Evolutionary conservation across 2,797 vertebrate genomes (phyloP).

Genomic region (Picus viridis): DNA sequence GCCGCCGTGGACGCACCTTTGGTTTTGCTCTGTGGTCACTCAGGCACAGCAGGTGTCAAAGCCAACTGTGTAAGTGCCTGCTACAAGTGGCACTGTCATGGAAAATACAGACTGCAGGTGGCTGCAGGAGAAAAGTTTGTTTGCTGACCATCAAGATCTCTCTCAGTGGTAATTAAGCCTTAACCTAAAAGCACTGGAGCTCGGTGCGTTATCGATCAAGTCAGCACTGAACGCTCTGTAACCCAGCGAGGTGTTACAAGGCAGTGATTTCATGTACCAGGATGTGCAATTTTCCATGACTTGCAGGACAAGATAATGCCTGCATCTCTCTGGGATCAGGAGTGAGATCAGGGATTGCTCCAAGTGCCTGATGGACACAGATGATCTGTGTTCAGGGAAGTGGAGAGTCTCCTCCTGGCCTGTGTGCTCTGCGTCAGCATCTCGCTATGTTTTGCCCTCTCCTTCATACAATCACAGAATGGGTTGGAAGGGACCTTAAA

Average conservation of each 20-base stretch:
- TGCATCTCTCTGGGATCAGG: background rate
- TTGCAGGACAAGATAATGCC: background rate
- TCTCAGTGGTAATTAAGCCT: conserved; percentile 16
- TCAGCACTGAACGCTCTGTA: rapidly evolving
- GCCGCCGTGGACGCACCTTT: rapidly evolving
- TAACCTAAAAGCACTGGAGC: background rate
- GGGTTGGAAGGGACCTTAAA: too few species aligned
- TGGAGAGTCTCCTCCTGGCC: background rate
- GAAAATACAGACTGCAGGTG: background rate
- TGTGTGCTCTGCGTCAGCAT: rapidly evolving
- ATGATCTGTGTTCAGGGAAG: background rate
- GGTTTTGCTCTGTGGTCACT: background rate
- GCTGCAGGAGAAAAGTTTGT: background rate
- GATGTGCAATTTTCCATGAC: background rate
- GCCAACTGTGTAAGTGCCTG: background rate
- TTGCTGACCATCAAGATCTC: background rate
- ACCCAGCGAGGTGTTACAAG: background rate
- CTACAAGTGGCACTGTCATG: background rate
- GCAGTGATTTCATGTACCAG: background rate
- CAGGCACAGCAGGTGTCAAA: background rate
- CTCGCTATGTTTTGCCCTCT: too few species aligned
- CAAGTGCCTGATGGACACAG: background rate
- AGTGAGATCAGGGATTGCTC: background rate
- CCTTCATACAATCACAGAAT: too few species aligned
- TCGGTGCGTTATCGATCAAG: background rate